A percentile compares a stretch with the other conserved stretches of the same genome.
phyloP scores from a whole-genome alignment of 2,113 vertebrate genomes.

The Eptesicus fuscus region DNA sequence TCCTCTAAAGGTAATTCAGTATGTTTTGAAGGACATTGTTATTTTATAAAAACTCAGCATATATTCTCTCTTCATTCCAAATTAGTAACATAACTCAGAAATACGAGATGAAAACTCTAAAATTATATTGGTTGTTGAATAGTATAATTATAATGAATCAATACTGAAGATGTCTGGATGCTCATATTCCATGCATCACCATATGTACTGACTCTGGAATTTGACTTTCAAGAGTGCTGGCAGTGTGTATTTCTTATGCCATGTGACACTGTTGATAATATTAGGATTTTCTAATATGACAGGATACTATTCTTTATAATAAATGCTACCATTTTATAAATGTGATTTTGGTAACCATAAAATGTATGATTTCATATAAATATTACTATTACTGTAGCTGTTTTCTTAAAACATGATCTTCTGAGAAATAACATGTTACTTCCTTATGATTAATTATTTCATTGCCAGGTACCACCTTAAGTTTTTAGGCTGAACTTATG shows the following conservation, averaged over 20 bases:
- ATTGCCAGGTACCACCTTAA: conserved; percentile 14
- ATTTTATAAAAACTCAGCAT: conserved; percentile 27
- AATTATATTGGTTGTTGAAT: conserved; percentile 42
- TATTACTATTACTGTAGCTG: background rate
- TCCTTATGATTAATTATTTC: conserved; percentile 15
- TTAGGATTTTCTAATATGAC: background rate
- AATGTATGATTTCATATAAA: conserved; percentile 7
- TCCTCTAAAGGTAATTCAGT: conserved; percentile 31
- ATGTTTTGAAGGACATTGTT: background rate
- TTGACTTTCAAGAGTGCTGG: background rate
- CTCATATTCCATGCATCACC: background rate
- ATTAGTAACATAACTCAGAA: conserved; percentile 34
- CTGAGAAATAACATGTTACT: conserved; percentile 9
- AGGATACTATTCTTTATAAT: background rate
- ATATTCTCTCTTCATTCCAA: background rate
- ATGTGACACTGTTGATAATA: background rate
- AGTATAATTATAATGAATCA: conserved; percentile 24
- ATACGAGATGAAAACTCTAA: conserved; percentile 60
- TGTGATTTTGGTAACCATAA: background rate
- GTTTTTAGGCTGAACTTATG: conserved; percentile 30
- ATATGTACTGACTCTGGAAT: background rate
- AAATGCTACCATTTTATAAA: conserved; percentile 25
- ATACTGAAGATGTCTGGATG: background rate
- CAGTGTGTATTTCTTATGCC: background rate
- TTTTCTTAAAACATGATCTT: conserved; percentile 35